phyloP scores from a whole-genome alignment of 2,113 vertebrate genomes.

The Percopsis transmontana region DNA sequence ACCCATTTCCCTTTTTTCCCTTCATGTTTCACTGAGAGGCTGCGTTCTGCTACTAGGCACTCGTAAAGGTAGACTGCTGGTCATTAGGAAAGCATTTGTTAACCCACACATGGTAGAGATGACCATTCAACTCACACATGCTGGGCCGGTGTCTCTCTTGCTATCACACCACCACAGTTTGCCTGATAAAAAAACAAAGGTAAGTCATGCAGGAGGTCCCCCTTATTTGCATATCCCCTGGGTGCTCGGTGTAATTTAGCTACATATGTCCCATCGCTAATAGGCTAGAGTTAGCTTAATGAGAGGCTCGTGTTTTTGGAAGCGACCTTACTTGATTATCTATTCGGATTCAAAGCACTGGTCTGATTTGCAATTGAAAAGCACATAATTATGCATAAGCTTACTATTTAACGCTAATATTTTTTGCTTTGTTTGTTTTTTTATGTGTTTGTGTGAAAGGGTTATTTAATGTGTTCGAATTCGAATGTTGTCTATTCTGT shows the following conservation, averaged over 20 bases:
- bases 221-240: constrained; percentile 75
- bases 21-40: constrained; percentile 16
- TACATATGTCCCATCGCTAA: constrained; percentile 79
- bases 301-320: constrained; percentile 58
- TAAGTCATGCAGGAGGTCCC: constrained; percentile 74
- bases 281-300: constrained; percentile 66
- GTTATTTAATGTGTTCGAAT: not conserved
- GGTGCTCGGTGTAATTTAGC: constrained; percentile 75
- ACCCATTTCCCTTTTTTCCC: constrained; percentile 5
- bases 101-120: constrained; percentile 50
- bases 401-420: constrained; percentile 74
- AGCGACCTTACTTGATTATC: constrained; percentile 66
- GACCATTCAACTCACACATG: constrained; percentile 29
- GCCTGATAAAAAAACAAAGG: constrained; percentile 72
- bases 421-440: constrained; percentile 15
- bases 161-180: constrained; percentile 67
- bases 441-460: constrained; percentile 29
- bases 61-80: constrained; percentile 52
- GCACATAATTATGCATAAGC: constrained; percentile 71
- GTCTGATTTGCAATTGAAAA: constrained; percentile 81
- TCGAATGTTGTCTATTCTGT: too few relatives aligned
- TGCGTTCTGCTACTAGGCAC: constrained; percentile 46
- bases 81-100: constrained; percentile 59
- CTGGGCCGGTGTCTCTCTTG: constrained; percentile 33
- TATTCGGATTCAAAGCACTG: constrained; percentile 59